Evolutionary conservation across 2,888 invertebrate species (phyloP).

Genomic region (Mechanitis messenoides): DNA sequence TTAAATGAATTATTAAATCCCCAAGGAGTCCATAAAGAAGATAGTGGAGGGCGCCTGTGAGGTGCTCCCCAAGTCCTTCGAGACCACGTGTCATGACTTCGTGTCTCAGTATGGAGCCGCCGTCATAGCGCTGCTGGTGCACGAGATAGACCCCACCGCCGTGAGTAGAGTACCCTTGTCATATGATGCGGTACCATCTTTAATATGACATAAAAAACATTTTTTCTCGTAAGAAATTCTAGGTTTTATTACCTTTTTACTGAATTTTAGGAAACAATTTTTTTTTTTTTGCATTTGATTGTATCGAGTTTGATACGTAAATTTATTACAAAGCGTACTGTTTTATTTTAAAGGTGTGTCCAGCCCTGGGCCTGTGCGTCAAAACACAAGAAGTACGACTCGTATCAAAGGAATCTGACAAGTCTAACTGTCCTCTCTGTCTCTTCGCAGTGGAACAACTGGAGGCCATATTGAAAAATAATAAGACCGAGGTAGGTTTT

Average conservation of each 20-base stretch:
- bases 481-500: slow-evolving; percentile 82
- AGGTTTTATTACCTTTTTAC: too few species aligned
- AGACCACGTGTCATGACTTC: slow-evolving; percentile 83
- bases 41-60: slow-evolving; percentile 83
- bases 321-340: background rate
- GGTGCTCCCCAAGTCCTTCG: slow-evolving; percentile 78
- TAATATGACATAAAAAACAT: too few species aligned
- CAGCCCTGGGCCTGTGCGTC: slow-evolving; percentile 82
- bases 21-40: slow-evolving; percentile 80
- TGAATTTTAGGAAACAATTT: too few species aligned
- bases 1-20: slow-evolving; percentile 14
- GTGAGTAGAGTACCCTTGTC: too few species aligned
- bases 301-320: background rate
- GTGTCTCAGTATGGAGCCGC: slow-evolving; percentile 87
- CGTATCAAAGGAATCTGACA: slow-evolving; percentile 73
- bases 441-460: slow-evolving; percentile 87
- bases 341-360: slow-evolving; percentile 77
- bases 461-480: slow-evolving; percentile 82
- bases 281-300: too few species aligned
- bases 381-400: slow-evolving; percentile 65
- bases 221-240: too few species aligned
- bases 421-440: slow-evolving; percentile 88
- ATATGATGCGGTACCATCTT: too few species aligned
- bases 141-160: slow-evolving; percentile 84
- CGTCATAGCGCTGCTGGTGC: slow-evolving; percentile 85